Percentiles rank a stretch among this genome's conserved stretches.
phyloP scores from a whole-genome alignment of 2,797 vertebrate genomes.

The Sebastolobus altivelis region DNA sequence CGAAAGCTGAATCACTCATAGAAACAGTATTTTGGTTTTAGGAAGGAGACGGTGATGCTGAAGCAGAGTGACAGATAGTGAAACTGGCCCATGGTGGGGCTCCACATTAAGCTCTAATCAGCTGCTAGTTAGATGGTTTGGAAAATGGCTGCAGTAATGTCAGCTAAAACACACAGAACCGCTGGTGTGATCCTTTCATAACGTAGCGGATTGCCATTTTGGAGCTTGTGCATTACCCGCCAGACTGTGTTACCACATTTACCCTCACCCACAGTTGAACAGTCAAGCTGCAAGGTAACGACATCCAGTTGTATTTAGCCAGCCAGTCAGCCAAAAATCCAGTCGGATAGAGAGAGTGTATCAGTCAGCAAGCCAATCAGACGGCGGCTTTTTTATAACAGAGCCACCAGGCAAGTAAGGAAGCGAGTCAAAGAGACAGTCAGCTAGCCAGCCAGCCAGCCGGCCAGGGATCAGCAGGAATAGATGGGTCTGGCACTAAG shows the following conservation, averaged over 20 bases:
- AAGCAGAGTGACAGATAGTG: background rate
- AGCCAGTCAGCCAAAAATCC: conserved; percentile 32
- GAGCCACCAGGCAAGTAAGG: conserved; percentile 46
- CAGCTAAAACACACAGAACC: conserved; percentile 12
- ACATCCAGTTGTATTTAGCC: conserved; percentile 47
- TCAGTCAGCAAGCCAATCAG: conserved; percentile 47
- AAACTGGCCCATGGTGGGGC: background rate
- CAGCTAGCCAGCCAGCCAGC: conserved; percentile 39
- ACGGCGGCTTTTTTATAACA: conserved; percentile 31
- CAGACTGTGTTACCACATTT: conserved; percentile 26
- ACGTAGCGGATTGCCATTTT: conserved; percentile 3
- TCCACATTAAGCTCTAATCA: conserved; percentile 3
- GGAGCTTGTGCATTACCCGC: conserved; percentile 6
- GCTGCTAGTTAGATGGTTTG: background rate
- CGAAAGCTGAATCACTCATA: background rate
- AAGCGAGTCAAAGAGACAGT: conserved; percentile 46
- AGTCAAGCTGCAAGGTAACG: conserved; percentile 42
- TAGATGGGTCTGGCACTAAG: conserved; percentile 62
- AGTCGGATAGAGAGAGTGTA: conserved; percentile 9
- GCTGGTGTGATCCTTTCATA: conserved; percentile 4
- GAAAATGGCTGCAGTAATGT: conserved; percentile 8
- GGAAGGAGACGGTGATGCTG: background rate
- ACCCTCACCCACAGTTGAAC: conserved; percentile 30
- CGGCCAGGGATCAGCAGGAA: conserved; percentile 43
- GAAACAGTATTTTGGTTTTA: background rate